A percentile compares a stretch with the other conserved stretches of the same genome.
These are phyloP conservation scores for Coregonus sp. DNA, from an alignment of 2,797 vertebrate species.

Conservation along the genomic window DNA sequence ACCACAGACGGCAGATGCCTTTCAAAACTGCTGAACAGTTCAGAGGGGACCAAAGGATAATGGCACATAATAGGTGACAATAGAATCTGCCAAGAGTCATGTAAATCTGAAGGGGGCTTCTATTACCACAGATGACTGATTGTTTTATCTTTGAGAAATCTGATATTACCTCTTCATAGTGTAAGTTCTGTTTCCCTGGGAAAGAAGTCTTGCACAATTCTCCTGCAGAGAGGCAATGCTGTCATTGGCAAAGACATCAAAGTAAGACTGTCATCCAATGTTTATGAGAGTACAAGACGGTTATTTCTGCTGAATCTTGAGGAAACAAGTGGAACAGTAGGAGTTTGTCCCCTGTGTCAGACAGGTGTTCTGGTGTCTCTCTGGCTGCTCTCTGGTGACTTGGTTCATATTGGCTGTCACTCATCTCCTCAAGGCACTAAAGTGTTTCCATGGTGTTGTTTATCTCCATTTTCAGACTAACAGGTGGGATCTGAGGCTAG, in stretches of 20 bases:
- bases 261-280: conserved; percentile 62
- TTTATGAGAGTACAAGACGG: not conserved
- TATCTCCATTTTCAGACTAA: conserved; percentile 61
- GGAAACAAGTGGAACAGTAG: conserved; percentile 55
- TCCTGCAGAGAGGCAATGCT: conserved; percentile 37
- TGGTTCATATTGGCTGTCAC: conserved; percentile 60
- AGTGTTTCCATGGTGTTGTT: conserved; percentile 76
- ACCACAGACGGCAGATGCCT: not conserved
- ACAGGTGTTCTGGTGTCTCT: conserved; percentile 46
- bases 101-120: not conserved
- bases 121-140: conserved; percentile 3
- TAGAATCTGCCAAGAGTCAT: not conserved
- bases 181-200: conserved; percentile 47
- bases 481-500: conserved; percentile 70
- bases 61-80: conserved; percentile 24
- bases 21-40: not conserved
- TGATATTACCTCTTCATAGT: conserved; percentile 38
- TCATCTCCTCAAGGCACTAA: conserved; percentile 64
- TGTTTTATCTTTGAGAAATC: conserved; percentile 27
- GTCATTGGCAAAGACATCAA: conserved; percentile 59
- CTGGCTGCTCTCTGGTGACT: conserved; percentile 30
- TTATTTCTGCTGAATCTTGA: conserved; percentile 31
- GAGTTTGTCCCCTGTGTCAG: conserved; percentile 62
- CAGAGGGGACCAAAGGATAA: conserved; percentile 26
- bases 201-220: conserved; percentile 29